These are phyloP conservation scores for Axea sp. DNA, from an alignment of 2,888 invertebrate genomes.

Conservation along the genomic window DNA sequence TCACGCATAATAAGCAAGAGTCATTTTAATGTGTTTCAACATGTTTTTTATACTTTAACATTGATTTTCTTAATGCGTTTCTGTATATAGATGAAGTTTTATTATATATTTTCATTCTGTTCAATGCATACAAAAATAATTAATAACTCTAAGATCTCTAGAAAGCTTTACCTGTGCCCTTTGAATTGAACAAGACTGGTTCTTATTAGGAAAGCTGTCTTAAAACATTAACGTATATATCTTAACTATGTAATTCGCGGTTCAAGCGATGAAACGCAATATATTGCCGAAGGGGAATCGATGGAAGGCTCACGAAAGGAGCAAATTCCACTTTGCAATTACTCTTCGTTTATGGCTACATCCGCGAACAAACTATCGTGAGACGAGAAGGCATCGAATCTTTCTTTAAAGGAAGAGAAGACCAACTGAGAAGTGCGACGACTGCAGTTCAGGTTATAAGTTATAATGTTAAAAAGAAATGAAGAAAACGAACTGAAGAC, in stretches of 20 bases:
- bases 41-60: too few relatives aligned
- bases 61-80: too few relatives aligned
- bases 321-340: slow-evolving; percentile 51
- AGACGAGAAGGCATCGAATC: slow-evolving; percentile 41
- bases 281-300: slow-evolving; percentile 46
- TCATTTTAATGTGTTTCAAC: too few relatives aligned
- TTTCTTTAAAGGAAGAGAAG: slow-evolving; percentile 23
- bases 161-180: slow-evolving; percentile 20
- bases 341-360: slow-evolving; percentile 51
- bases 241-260: slow-evolving; percentile 49
- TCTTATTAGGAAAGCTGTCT: slow-evolving; percentile 34
- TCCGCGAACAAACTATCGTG: slow-evolving; percentile 53
- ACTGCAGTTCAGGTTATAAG: slow-evolving; percentile 6
- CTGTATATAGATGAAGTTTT: too few relatives aligned
- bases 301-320: slow-evolving; percentile 48
- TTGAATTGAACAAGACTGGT: slow-evolving; percentile 24
- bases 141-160: slow-evolving; percentile 1
- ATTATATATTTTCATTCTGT: too few relatives aligned
- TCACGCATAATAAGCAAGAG: too few relatives aligned
- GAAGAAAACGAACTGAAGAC: slow-evolving; percentile 37
- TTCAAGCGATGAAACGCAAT: slow-evolving; percentile 47
- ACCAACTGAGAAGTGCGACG: slow-evolving; percentile 24
- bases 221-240: slow-evolving; percentile 45
- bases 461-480: slow-evolving; percentile 34
- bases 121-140: slow-evolving; percentile 10